Evolutionary conservation across 2,888 invertebrate species (phyloP).

Genomic region (Hetaerina titia): DNA sequence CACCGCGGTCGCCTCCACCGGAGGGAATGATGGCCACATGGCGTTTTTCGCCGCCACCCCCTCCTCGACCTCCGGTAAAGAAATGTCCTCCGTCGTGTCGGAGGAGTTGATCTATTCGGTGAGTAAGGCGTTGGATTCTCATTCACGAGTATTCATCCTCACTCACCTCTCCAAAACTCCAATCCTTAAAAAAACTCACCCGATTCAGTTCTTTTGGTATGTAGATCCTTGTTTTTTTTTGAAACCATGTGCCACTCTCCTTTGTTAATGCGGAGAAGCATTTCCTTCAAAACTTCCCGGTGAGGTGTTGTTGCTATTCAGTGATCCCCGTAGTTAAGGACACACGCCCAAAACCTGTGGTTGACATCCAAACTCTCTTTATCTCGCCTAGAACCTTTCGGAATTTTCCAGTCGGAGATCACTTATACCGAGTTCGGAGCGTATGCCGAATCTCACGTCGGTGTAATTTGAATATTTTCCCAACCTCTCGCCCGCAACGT

Average conservation of each 20-base stretch:
- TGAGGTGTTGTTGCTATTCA: neutral
- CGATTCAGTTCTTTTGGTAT: neutral
- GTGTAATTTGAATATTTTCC: neutral
- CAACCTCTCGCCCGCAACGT: neutral
- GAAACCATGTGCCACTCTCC: neutral
- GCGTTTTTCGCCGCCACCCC: neutral
- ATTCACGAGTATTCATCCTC: neutral
- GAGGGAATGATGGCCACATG: neutral
- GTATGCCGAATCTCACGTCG: neutral
- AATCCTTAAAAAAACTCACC: neutral
- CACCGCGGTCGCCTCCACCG: neutral
- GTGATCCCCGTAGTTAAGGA: neutral
- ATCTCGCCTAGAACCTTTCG: neutral
- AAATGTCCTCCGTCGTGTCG: neutral
- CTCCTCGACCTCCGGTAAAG: neutral
- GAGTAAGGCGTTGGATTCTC: neutral
- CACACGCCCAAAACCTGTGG: neutral
- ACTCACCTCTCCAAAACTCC: neutral
- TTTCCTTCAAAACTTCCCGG: neutral
- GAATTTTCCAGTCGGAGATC: neutral
- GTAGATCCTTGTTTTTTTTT: neutral
- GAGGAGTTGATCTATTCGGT: neutral
- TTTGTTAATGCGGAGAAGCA: neutral
- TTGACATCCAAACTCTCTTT: neutral
- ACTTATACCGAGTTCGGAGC: neutral